Percentiles rank a stretch among this genome's conserved stretches.
Evolutionary conservation across 1,140 invertebrate genomes (phyloP).

Genomic region (Drosophila rufa): DNA sequence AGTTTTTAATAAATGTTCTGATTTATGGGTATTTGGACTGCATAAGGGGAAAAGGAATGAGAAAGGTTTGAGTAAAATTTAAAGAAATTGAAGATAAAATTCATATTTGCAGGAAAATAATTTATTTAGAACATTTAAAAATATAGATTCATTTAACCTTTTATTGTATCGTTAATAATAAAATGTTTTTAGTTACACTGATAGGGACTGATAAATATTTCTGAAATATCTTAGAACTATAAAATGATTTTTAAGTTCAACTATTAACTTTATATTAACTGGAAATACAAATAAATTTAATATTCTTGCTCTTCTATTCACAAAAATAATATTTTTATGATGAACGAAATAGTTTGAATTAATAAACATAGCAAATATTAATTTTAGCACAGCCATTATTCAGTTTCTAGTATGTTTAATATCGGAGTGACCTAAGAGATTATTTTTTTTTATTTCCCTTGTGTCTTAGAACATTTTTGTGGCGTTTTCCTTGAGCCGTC

Average conservation of each 20-base stretch:
- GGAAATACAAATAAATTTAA: not conserved
- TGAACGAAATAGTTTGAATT: not conserved
- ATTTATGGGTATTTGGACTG: conserved; percentile 26
- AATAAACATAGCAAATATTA: not conserved
- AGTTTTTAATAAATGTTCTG: conserved; percentile 31
- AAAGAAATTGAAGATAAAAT: not conserved
- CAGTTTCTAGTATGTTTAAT: no score
- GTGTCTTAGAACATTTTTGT: not conserved
- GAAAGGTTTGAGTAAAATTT: not conserved
- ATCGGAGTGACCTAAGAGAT: no score
- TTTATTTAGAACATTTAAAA: not conserved
- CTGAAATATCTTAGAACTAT: no score
- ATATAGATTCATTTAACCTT: no score
- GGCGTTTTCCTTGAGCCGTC: not conserved
- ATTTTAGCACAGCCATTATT: no score
- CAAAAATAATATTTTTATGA: not conserved
- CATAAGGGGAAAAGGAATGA: not conserved
- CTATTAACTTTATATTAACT: not conserved
- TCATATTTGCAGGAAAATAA: not conserved
- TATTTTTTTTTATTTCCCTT: no score
- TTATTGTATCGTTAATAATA: not conserved
- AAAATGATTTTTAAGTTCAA: no score
- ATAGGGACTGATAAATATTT: not conserved
- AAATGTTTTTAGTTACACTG: not conserved
- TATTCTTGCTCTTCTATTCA: no score